Evolutionary conservation across 2,797 vertebrate species (phyloP), one percentile per base, ranked within the genome.

Genomic region (Mus spretus): DNA sequence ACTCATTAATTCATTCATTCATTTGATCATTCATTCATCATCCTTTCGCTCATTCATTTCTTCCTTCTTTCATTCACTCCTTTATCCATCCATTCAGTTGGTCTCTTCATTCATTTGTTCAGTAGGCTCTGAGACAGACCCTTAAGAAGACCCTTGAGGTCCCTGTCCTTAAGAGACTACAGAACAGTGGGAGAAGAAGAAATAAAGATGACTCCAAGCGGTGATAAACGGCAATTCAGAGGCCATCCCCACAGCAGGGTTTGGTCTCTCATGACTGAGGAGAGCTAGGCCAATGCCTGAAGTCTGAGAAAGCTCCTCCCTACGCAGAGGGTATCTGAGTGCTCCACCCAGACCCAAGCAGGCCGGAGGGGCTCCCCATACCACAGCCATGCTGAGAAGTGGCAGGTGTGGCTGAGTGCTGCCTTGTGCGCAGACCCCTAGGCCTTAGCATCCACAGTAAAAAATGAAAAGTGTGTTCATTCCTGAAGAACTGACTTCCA

Each of bases 161-260:
- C 61, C 11, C 40, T 28, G n/a, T 37, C 83, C 74, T 40, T 37
- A 19, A 28, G 77, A 47, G 83, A 61, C 72, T n/a, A 17, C 47
- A 59, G 72, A 47, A 67, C 61, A 1, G 4, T 2, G 44, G 2
- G 59, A 72, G 44, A 72, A 72, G 65, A 87, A 40, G 40, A 34
- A 92, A 82, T 24, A 31, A 40, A 92, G 91, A 17, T 59, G 12
- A 26, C 0, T 24, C 10, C 1, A 2, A 12, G 9, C 7, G 0
- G 0, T 12, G 92, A 6, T 28, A 9, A 77, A 12, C 24, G 26
- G 34, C 61, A 80, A 77, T 26, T 31, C 26, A 59, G 6, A 6
- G 9, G 22, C 17, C 13, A 0, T 10, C 20, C 4, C 4, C 0
- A 1, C 9, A 0, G 12, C 3, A 0, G 12, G 0, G 59, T 15